Conservation (phyloP, 2,113 vertebrate genomes). For the Silurus glanis region DNA sequence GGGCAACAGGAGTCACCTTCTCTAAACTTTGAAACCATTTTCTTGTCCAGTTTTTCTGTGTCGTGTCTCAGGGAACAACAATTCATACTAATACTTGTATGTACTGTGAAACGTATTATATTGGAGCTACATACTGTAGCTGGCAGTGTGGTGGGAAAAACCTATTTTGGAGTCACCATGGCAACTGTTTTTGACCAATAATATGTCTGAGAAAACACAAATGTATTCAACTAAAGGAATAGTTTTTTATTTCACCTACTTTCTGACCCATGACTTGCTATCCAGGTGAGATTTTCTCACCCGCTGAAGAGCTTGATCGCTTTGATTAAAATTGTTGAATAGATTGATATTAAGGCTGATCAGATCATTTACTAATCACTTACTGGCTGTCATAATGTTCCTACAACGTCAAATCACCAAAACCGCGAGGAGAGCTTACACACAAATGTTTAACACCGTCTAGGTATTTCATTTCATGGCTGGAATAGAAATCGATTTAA, state of each 20-base stretch:
- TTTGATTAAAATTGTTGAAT: background rate
- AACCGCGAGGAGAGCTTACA: background rate
- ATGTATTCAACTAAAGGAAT: background rate
- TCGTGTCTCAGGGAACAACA: background rate
- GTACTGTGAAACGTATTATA: background rate
- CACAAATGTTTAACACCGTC: background rate
- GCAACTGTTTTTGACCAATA: background rate
- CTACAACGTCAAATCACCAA: background rate
- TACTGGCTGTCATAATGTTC: background rate
- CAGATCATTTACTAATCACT: background rate
- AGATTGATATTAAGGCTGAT: background rate
- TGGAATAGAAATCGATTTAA: too few species aligned
- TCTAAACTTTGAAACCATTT: constrained; percentile 1
- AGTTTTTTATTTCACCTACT: background rate
- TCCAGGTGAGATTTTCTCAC: background rate
- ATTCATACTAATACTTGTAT: background rate
- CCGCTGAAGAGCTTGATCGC: background rate
- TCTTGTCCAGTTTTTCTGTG: background rate
- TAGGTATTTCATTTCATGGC: background rate
- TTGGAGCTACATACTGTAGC: background rate
- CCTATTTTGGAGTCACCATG: background rate
- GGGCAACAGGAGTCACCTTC: background rate
- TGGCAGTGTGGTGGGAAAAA: background rate
- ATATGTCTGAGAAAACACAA: background rate
- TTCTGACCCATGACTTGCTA: background rate